These are phyloP conservation scores for Diabrotica undecimpunctata DNA, from an alignment of 1,140 invertebrate genomes.

Conservation along the genomic window DNA sequence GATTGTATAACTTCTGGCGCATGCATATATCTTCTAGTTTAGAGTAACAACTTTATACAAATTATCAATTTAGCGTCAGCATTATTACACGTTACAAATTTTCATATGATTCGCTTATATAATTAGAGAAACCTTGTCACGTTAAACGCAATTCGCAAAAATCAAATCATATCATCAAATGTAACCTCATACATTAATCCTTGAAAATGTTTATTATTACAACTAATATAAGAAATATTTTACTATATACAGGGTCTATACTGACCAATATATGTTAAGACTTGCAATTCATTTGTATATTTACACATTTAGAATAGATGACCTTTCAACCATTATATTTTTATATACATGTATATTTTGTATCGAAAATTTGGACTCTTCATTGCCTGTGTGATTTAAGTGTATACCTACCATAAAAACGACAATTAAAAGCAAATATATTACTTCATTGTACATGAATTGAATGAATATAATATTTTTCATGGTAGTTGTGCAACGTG, in stretches of 20 bases:
- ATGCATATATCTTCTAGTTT: no score
- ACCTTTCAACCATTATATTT: constrained; percentile 15
- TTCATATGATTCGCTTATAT: background rate
- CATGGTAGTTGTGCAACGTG: no score
- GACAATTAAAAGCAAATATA: no score
- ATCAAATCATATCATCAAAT: constrained; percentile 12
- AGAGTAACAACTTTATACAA: no score
- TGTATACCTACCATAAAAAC: no score
- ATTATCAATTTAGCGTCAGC: background rate
- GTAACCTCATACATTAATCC: constrained; percentile 12
- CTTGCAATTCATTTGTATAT: constrained; percentile 11
- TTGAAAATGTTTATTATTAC: constrained; percentile 16
- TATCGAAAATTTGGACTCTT: constrained; percentile 12
- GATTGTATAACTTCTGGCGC: no score
- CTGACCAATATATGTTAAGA: constrained; percentile 15
- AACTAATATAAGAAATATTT: constrained; percentile 10
- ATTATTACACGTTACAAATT: background rate
- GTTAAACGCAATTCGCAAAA: background rate
- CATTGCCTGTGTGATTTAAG: no score
- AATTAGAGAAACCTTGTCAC: no score
- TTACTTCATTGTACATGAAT: no score
- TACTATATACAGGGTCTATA: constrained; percentile 17
- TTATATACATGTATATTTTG: constrained; percentile 18
- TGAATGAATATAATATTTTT: no score
- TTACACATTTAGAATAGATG: constrained; percentile 15